Conservation (phyloP, 2,888 invertebrate species). For the Yponomeuta evonymella region DNA sequence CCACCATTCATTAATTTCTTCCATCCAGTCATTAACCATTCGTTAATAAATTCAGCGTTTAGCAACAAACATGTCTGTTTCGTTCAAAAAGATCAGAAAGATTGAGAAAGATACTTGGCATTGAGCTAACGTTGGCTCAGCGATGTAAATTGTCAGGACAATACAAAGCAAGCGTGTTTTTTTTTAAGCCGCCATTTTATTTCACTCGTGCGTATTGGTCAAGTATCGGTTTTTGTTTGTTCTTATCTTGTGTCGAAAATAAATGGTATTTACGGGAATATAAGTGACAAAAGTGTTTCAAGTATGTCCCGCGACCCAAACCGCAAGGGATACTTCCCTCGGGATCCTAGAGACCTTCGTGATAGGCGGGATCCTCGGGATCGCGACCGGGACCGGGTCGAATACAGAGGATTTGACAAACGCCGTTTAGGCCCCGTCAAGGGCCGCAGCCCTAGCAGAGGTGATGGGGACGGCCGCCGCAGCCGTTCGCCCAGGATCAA, state of each 20-base stretch:
- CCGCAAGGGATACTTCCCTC: slow-evolving; percentile 36
- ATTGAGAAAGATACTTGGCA: too few relatives aligned
- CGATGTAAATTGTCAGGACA: too few relatives aligned
- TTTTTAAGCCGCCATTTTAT: not conserved
- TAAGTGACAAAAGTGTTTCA: slow-evolving; percentile 13
- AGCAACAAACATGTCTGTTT: too few relatives aligned
- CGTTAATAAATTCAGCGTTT: too few relatives aligned
- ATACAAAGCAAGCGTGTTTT: not conserved
- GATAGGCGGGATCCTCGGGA: slow-evolving; percentile 20
- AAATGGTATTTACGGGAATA: not conserved
- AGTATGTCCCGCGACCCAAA: slow-evolving; percentile 44
- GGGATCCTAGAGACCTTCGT: slow-evolving; percentile 20
- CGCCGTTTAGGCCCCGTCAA: slow-evolving; percentile 33
- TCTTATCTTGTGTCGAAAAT: not conserved
- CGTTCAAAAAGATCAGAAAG: too few relatives aligned
- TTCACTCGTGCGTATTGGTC: not conserved
- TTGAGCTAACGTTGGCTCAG: not conserved
- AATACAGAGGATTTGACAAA: slow-evolving; percentile 30
- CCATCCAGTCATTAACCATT: too few relatives aligned
- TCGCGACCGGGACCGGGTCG: slow-evolving; percentile 4
- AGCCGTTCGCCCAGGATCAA: slow-evolving; percentile 52
- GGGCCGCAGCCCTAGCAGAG: slow-evolving; percentile 38
- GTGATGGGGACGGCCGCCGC: slow-evolving; percentile 31
- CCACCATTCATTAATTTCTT: too few relatives aligned
- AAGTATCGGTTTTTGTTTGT: not conserved